Base-by-base conservation (phyloP, 2,888 invertebrate species). In the Scrobipalpa atriplicella region DNA sequence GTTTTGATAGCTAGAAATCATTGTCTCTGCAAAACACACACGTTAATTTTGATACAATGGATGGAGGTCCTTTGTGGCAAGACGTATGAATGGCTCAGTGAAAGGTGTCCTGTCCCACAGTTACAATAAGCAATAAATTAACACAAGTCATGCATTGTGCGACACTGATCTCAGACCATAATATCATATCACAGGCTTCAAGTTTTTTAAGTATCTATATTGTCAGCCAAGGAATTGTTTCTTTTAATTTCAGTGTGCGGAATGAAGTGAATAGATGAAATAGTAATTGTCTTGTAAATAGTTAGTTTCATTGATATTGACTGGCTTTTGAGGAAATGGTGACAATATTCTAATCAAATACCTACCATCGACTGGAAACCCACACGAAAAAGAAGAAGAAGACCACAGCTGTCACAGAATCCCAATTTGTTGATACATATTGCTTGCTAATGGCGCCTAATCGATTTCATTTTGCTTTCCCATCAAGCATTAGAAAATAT, bases 41-140 rank as follows among this genome's bases (percentile, higher is more conserved):
- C 13, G 62, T 62, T 62, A 62, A 62, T 41, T 21, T 47, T 10
- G 13, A 62, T 47, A 62, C 62, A 62, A 62, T 62, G 47, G 47
- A 62, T 62, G 47, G 47, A 47, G n/a, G 62, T 62, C 62, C 62
- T 62, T 62, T 41, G 62, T 41, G 62, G 47, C 62, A 36, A 56
- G 47, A 38, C 58, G 29, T 21, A 29, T 62, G 41, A 61, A 61
- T 41, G 61, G 61, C n/a, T 3, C 41, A 47, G 62, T 62, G 62
- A 62, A 62, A 62, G 62, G 62, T 47, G 62, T 62, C 62, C 62
- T 62, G 62, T 62, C 62, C 13, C 64, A 64, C 64, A 38, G 39
- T 6, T 52, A 64, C 64, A 64, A 64, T 64, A 64, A 52, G 52
- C 18, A 18, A 64, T 64, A 64, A 64, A 54, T 64, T 64, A 38